Conservation (phyloP, 2,888 invertebrate species). For the Pteria penguin region DNA sequence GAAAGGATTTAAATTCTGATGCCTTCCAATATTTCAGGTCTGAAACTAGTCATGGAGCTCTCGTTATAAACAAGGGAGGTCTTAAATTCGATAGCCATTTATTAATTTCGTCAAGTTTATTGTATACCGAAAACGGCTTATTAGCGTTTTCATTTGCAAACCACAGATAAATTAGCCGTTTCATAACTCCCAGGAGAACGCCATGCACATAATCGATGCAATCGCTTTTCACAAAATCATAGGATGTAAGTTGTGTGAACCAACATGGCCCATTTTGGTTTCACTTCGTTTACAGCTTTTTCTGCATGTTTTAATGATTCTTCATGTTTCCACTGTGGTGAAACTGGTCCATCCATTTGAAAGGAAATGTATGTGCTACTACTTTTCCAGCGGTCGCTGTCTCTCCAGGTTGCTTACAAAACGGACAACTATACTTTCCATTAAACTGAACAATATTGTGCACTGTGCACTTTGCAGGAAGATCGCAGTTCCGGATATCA, state of each 20-base stretch:
- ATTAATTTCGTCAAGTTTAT: conserved; percentile 9
- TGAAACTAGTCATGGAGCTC: conserved; percentile 37
- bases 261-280: conserved; percentile 20
- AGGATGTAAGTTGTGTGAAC: conserved; percentile 3
- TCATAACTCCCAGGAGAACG: conserved; percentile 29
- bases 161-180: conserved; percentile 26
- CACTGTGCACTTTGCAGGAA: conserved; percentile 27
- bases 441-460: conserved; percentile 30
- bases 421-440: conserved; percentile 26
- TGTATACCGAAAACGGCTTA: conserved; percentile 1
- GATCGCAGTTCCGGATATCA: conserved; percentile 21
- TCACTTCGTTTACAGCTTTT: not conserved
- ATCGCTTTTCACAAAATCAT: conserved; percentile 26
- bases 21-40: conserved; percentile 51
- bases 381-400: conserved; percentile 11
- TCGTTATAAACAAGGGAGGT: conserved; percentile 37
- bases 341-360: conserved; percentile 7
- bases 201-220: conserved; percentile 41
- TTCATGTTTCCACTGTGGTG: conserved; percentile 4
- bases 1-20: conserved; percentile 47
- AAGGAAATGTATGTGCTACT: conserved; percentile 16
- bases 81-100: conserved; percentile 26
- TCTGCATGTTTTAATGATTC: not conserved
- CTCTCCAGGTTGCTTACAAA: conserved; percentile 4
- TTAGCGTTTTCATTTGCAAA: conserved; percentile 2